Base-by-base conservation (phyloP, 2,888 invertebrate species). In the Willowsia nigromaculata region DNA sequence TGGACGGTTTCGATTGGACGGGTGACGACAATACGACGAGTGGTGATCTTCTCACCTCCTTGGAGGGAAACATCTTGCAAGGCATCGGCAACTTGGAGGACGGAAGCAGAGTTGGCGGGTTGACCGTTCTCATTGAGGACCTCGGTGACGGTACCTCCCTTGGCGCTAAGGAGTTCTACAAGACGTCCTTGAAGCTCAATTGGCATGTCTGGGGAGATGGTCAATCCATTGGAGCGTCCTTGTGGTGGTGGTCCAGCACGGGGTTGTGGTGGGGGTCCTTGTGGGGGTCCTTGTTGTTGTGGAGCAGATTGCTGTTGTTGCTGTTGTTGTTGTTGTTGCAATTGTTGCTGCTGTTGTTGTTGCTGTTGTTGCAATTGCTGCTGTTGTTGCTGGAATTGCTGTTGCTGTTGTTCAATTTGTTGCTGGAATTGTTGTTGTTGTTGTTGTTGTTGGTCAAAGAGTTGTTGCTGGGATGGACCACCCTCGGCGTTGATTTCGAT, bases 1-100 rank as follows among this genome's bases (percentile, higher is more conserved):
- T 95, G 78, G 22, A 95, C 94, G 1, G 95, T 95, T 93, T 95
- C 95, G 91, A 95, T 95, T 18, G 95, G 95, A 88, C 95, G 94
- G 91, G 95, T 95, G 59, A 95, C 95, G n/a, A 95, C 95, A 90
- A 95, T 95, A 90, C 95, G 94, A 18, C 95, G 94, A 47, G 95
- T 95, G 91, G 95, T 95, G 80, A 95, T 95, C 85, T 95, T 95
- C 93, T 95, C 95, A 78, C 95, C 95, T 68, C 94, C 94, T 76
- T 95, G 94, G 27, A 94, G 94, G 68, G 94, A 94, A 92, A 94
- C 94, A 2, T 94, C 94, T 25, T 95, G 95, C 6, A 95, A 94
- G 13, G 95, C 94, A 7, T 95, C 95, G 56, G 95, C 95, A 25
- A 95, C 94, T 68, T 95, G 94, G 4, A 94, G 94, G 83, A 95